Conservation (phyloP, 2,797 vertebrate species). For the Rhynchotus rufescens region DNA sequence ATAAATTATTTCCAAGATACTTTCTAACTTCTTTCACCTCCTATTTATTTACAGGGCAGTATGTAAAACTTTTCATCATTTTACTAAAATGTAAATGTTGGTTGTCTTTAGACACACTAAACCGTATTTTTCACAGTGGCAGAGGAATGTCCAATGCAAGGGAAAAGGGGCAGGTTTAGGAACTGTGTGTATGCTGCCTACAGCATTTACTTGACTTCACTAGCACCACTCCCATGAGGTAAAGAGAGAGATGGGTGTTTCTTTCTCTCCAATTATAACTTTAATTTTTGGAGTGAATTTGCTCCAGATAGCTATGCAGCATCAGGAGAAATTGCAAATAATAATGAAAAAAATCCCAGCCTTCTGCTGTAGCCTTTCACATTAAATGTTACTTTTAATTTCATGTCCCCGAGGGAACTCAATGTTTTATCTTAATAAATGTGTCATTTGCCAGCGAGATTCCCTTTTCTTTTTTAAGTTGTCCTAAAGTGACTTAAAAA, state of each 20-base stretch:
- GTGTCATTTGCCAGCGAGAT: neutral
- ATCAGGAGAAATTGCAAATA: neutral
- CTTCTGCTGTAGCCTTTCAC: slow-evolving; percentile 3
- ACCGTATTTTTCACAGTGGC: neutral
- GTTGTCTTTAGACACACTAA: neutral
- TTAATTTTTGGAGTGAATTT: neutral
- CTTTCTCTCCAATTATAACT: neutral
- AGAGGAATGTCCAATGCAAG: neutral
- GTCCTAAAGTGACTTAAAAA: slow-evolving; percentile 37
- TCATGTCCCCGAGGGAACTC: neutral
- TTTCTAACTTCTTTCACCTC: neutral
- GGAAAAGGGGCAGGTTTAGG: neutral
- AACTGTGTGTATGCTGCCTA: neutral
- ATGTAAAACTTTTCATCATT: neutral
- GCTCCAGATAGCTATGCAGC: neutral
- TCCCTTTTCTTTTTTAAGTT: slow-evolving; percentile 20
- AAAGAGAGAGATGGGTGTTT: neutral
- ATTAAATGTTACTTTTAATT: neutral
- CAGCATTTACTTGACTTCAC: neutral
- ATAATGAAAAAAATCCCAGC: neutral
- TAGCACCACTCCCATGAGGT: neutral
- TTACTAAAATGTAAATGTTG: neutral
- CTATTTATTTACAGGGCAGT: neutral
- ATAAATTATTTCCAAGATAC: neutral
- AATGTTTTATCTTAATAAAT: slow-evolving; percentile 46